Evolutionary conservation across 2,113 vertebrate species (phyloP), one percentile per base, ranked within the genome.

Genomic region (Anolis sagrei): DNA sequence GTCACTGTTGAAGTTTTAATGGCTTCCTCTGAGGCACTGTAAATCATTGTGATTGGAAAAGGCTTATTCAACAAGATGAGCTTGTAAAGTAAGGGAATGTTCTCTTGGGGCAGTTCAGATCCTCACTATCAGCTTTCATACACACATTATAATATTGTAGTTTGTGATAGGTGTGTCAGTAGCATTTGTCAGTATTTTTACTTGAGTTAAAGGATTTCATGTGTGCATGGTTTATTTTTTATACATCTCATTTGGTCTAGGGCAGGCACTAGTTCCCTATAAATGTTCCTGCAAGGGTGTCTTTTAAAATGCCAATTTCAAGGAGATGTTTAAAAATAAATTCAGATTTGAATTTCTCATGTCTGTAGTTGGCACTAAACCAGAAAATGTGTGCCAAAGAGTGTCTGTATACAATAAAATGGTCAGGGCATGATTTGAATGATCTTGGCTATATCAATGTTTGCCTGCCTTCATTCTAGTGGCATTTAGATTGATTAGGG

Each of bases 11-110:
- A 81, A 58, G 39, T 81, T 86, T 86, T 86, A 75, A 86, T 10
- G 34, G 39, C 64, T 86, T 75, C 78, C 70, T 81, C 39, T 27
- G 7, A 86, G 69, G 54, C 54, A 49, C 29, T 48, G 7, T 86
- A 81, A 81, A 86, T 86, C 70, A 81, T 25, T 61, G 29, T 80
- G 78, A 75, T 81, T 86, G 64, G 84, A 68, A 86, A 51, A 75
- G 44, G 77, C 54, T 18, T 34, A 79, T 48, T 51, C 79, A 23
- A 44, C 49, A 11, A 64, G 58, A 64, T 29, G 5, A 54, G 58
- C 70, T 39, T 80, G n/a, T 66, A 80, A 86, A 86, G 39, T 74
- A 34, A 62, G 44, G 74, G 25, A 78, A 74, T 80, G 49, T 73
- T 58, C 6, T 61, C 13, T 62, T 79, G 58, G 19, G 68, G 54